Base-by-base conservation (phyloP, 2,797 vertebrate genomes). In the Sebastes reedi region DNA sequence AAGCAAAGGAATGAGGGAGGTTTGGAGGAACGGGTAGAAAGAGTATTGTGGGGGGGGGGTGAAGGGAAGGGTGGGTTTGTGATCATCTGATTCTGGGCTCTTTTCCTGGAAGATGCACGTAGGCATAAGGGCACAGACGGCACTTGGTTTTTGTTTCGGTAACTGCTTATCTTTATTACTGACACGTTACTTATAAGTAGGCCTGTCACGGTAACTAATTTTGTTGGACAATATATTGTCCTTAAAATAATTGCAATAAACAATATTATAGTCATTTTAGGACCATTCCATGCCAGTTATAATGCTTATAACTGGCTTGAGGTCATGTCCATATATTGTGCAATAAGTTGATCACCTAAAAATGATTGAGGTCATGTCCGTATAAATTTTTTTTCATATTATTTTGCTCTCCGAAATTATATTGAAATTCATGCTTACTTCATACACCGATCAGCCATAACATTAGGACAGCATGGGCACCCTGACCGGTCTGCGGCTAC, bases 31-130 rank as follows among this genome's bases (percentile, higher is more conserved):
- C 70, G 22, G 52, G 34, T 77, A 5, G 74, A 30, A 68, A 66
- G 30, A 61, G 72, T 25, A 8, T 67, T 46, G 46, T 27, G n/a
- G 5, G 6, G n/a, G 20, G 5, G 14, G 14, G 20, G 5, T 59
- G 32, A 68, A 78, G 65, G 64, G 71, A 62, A 89, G 87, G 87
- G 78, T 77, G 89, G 83, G 52, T 85, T 87, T 91, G 82, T 42
- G 42, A 87, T 89, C 76, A 54, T 71, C 29, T 25, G 79, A 88
- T 87, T 85, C 69, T 69, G 27, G 52, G 39, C 14, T 82, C 66
- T 78, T 87, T 84, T 90, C 79, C 84, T 91, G 75, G 46, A 87
- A 77, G 83, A 87, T 72, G 84, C 83, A 90, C 75, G 81, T 88
- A 91, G 79, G 75, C 78, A 87, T 62, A 16, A n/a, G 54, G 20